phyloP scores from a whole-genome alignment of 2,888 invertebrate genomes.

The Caenorhabditis zanzibari region DNA sequence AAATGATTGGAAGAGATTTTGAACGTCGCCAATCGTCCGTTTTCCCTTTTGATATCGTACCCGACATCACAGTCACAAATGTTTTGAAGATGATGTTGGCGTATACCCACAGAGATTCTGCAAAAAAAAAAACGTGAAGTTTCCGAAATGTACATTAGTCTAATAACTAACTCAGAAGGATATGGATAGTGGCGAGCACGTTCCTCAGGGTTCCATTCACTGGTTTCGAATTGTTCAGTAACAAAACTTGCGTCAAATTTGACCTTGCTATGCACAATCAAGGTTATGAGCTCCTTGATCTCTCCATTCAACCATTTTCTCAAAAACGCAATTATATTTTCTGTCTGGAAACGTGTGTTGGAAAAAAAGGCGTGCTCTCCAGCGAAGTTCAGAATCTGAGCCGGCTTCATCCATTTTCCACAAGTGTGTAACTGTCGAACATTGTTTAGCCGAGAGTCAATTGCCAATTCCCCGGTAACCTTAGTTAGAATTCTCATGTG shows the following conservation, averaged over 20 bases:
- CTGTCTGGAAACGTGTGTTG: background rate
- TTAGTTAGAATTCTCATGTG: background rate
- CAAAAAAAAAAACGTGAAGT: background rate
- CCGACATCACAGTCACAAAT: background rate
- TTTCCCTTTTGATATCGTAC: background rate
- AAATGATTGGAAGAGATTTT: constrained; percentile 4
- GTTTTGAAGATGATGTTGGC: background rate
- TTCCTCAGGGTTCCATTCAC: background rate
- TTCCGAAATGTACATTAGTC: too few species aligned
- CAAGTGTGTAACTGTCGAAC: background rate
- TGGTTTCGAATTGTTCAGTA: background rate
- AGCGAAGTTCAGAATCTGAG: background rate
- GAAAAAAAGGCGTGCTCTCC: background rate
- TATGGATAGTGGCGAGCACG: background rate
- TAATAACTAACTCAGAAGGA: background rate
- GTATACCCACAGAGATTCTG: background rate
- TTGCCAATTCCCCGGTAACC: background rate
- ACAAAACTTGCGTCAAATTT: background rate
- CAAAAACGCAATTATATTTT: background rate
- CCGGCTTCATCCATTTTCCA: background rate
- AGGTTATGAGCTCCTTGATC: background rate
- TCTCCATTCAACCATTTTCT: background rate
- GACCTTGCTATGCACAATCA: background rate
- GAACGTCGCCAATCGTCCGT: constrained; percentile 8
- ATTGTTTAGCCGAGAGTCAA: background rate